Conservation (phyloP, 2,113 vertebrate species). For the Lampris incognitus region DNA sequence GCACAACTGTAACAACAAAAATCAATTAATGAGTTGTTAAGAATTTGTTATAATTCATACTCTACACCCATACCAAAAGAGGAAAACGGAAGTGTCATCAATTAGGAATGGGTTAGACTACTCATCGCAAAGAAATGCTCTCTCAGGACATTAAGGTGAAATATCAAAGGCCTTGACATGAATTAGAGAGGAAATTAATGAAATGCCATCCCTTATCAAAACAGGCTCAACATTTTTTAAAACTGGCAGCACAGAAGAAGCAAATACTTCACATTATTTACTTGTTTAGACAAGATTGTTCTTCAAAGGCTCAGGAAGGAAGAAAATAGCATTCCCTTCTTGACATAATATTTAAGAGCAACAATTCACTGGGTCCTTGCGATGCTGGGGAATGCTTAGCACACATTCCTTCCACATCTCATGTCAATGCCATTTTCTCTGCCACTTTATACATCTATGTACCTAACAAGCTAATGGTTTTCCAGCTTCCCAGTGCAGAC, state of each 20-base stretch:
- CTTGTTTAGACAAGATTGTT: constrained; percentile 75
- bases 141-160: constrained; percentile 65
- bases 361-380: constrained; percentile 66
- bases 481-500: constrained; percentile 61
- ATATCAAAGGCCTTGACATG: constrained; percentile 65
- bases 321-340: constrained; percentile 63
- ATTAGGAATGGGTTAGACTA: constrained; percentile 35
- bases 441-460: constrained; percentile 76
- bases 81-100: constrained; percentile 38
- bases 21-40: not conserved
- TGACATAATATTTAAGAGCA: constrained; percentile 77
- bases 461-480: constrained; percentile 73
- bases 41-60: not conserved
- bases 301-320: constrained; percentile 69
- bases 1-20: not conserved
- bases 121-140: constrained; percentile 42
- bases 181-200: constrained; percentile 70
- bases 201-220: constrained; percentile 77
- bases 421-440: constrained; percentile 69
- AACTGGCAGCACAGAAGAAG: constrained; percentile 61
- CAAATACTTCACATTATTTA: constrained; percentile 78
- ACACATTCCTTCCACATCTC: constrained; percentile 78
- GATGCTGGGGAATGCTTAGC: constrained; percentile 58
- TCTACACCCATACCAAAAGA: constrained; percentile 15
- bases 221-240: constrained; percentile 66